Evolutionary conservation across 23 tunicate genomes (phyloP).

Genomic region (Botrylloides violaceus): DNA sequence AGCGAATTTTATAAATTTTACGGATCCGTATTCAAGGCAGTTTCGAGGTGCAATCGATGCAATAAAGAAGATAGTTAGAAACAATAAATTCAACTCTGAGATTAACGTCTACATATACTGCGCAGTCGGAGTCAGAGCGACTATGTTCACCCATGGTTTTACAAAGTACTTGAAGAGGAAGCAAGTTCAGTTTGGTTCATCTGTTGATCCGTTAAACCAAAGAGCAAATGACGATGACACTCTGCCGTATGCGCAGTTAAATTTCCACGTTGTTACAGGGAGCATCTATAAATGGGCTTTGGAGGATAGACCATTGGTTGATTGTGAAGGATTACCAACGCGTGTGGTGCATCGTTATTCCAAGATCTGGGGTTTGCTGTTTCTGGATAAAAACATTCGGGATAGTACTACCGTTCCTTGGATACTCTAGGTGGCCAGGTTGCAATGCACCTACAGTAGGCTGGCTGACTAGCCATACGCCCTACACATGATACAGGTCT

Average conservation of each 20-base stretch:
- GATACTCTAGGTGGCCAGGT: background rate
- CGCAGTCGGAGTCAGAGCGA: conserved; percentile 15
- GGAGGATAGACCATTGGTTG: conserved; percentile 50
- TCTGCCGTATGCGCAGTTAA: conserved; percentile 1
- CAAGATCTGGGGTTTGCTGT: conserved; percentile 50
- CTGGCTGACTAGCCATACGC: no score
- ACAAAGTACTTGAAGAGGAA: background rate
- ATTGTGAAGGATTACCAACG: conserved; percentile 21
- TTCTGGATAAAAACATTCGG: conserved; percentile 8
- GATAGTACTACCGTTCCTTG: background rate
- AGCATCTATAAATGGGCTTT: conserved; percentile 88
- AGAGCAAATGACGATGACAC: background rate
- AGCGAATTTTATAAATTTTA: conserved; percentile 4
- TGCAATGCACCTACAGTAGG: no score
- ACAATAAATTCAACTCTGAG: background rate
- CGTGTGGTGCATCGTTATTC: conserved; percentile 54
- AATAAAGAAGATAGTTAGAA: background rate
- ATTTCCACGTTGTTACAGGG: conserved; percentile 51
- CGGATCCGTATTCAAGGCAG: conserved; percentile 1
- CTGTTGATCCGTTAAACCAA: conserved; percentile 11
- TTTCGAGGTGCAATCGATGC: background rate
- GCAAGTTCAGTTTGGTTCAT: background rate
- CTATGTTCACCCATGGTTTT: background rate
- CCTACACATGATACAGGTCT: no score
- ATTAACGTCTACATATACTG: conserved; percentile 7